These are phyloP conservation scores for Pseudomyrmex sp. DNA, from an alignment of 1,140 invertebrate species.

Conservation along the genomic window DNA sequence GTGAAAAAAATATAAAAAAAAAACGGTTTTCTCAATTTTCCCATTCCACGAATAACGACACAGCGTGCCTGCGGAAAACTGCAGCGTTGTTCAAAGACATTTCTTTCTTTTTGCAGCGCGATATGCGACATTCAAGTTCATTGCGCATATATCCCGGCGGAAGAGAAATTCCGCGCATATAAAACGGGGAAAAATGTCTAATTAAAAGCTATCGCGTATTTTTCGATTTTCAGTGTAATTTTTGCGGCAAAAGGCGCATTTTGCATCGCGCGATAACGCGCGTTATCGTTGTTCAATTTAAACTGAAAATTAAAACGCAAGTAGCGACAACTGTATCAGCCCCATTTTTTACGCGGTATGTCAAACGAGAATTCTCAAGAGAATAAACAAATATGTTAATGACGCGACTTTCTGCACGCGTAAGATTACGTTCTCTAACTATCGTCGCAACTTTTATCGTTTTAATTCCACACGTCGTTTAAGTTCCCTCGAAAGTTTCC, in stretches of 20 bases:
- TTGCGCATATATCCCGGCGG: not conserved
- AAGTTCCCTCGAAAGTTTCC: too few species aligned
- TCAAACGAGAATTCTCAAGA: too few species aligned
- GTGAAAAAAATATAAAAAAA: slow-evolving; percentile 22
- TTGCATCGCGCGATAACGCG: too few species aligned
- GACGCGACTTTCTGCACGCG: too few species aligned
- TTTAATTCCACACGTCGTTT: too few species aligned
- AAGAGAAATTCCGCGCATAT: not conserved
- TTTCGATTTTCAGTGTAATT: not conserved
- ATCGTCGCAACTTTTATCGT: too few species aligned
- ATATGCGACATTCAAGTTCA: not conserved
- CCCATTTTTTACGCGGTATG: too few species aligned
- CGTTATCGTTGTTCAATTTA: too few species aligned
- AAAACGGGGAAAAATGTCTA: not conserved
- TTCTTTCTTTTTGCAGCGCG: not conserved
- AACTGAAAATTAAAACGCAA: too few species aligned
- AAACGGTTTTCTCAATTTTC: slow-evolving; percentile 60
- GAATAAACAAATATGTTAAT: too few species aligned
- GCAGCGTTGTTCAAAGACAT: not conserved
- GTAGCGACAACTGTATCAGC: too few species aligned
- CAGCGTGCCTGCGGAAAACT: slow-evolving; percentile 29
- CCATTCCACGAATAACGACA: not conserved
- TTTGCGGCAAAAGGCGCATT: not conserved
- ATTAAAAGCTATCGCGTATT: not conserved
- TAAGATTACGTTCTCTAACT: too few species aligned